Base-by-base conservation (phyloP, 2,113 vertebrate genomes). In the Acrocephalus arundinaceus region DNA sequence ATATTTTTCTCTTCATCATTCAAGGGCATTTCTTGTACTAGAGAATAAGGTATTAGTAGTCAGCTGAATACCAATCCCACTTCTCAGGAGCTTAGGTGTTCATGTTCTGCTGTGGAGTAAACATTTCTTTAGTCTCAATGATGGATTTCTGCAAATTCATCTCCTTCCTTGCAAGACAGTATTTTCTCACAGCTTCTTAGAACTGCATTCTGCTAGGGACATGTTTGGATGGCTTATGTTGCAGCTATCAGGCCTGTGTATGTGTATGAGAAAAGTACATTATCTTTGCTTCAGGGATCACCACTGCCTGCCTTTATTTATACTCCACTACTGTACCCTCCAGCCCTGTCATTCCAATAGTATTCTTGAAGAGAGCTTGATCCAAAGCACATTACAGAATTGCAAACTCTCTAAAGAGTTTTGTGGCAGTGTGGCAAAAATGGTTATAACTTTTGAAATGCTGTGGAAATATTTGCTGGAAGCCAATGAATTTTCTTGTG, bases 241-340 rank as follows among this genome's bases (percentile, higher is more conserved):
- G 65, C 83, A 88, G 65, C 39, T 93, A 83, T 94, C 81, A 89
- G 46, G 68, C 89, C 72, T 91, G 46, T 16, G 35, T 87, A 49
- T 87, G 84, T 89, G 81, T 93, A 91, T 75, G 74, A 93, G 93
- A 91, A 96, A 96, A 96, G 87, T 94, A 94, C 89, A 94, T 96
- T 94, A 95, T 94, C 89, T 80, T 94, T 95, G 95, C 94, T 96
- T 96, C 81, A 90, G 94, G 93, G 89, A 91, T 96, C 96, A 93
- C 87, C 30, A 33, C 93, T 96, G 96, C 96, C 90, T 96, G 93
- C 73, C 87, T 94, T 95, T 95, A 96, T 96, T 97, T 96, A 78
- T 94, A 87, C 85, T 95, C 28, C 31, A 52, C 82, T 94, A 71
- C 72, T 86, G 48, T 88, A 88, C 85, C 94, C 88, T 96, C 87